phyloP scores from a whole-genome alignment of 1,140 invertebrate species.

The Matsumurasca onukii region DNA sequence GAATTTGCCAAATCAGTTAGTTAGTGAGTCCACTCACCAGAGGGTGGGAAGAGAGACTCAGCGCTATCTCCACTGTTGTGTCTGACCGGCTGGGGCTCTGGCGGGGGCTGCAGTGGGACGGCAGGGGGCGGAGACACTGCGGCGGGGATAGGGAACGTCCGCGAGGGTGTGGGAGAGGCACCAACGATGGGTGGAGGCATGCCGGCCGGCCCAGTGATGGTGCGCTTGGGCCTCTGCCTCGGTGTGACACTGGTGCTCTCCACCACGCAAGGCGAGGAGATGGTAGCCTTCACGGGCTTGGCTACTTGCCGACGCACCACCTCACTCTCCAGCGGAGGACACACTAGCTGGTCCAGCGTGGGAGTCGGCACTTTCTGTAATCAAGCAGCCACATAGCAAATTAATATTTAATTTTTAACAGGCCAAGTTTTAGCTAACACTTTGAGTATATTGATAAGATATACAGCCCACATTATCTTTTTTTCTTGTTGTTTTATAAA shows the following conservation, averaged over 20 bases:
- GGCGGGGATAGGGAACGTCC: conserved; percentile 20
- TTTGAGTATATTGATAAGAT: no score
- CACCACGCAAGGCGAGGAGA: conserved; percentile 54
- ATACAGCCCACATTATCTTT: no score
- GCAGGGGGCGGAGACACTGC: conserved; percentile 11
- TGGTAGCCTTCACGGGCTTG: conserved; percentile 42
- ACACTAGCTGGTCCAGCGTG: conserved; percentile 60
- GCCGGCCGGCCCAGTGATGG: conserved; percentile 47
- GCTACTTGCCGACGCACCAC: conserved; percentile 45
- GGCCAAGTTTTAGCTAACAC: no score
- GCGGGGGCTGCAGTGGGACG: conserved; percentile 9
- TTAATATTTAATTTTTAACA: conserved; percentile 81
- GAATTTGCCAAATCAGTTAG: no score
- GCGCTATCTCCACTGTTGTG: conserved; percentile 20
- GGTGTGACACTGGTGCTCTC: conserved; percentile 82
- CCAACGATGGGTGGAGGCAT: conserved; percentile 32
- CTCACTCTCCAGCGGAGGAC: conserved; percentile 62
- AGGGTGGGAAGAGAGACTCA: conserved; percentile 37
- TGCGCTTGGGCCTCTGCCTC: conserved; percentile 76
- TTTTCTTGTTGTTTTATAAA: no score
- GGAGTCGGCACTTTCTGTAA: conserved; percentile 64
- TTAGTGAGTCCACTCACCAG: conserved; percentile 36
- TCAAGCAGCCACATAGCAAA: conserved; percentile 40
- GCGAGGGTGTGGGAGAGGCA: conserved; percentile 29
- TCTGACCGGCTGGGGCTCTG: conserved; percentile 13